These are phyloP conservation scores for Cataglyphis albicans DNA, from an alignment of 2,888 invertebrate species.

Conservation along the genomic window DNA sequence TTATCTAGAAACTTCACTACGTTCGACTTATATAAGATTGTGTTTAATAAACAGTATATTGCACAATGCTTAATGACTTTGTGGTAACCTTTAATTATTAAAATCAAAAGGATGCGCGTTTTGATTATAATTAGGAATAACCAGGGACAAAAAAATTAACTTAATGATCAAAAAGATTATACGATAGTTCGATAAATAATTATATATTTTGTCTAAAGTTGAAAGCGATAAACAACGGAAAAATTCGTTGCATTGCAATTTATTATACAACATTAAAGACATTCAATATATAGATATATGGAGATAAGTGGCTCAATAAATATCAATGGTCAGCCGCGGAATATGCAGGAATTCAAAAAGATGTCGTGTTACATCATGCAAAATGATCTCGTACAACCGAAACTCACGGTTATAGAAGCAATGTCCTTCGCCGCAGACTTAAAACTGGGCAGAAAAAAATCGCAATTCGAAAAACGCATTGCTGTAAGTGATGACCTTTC, in stretches of 20 bases:
- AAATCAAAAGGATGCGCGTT: not conserved
- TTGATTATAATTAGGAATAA: not conserved
- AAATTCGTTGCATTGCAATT: not conserved
- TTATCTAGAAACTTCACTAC: not conserved
- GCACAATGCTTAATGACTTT: not conserved
- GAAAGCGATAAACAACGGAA: not conserved
- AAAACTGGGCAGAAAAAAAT: conserved; percentile 91
- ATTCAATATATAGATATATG: conserved; percentile 87
- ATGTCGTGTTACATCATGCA: conserved; percentile 99
- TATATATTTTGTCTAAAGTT: not conserved
- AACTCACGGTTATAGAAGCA: conserved; percentile 94
- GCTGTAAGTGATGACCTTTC: conserved; percentile 88
- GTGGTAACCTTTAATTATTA: not conserved
- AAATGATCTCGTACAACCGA: conserved; percentile 94
- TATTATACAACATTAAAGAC: not conserved
- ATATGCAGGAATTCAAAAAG: conserved; percentile 93
- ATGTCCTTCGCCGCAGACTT: conserved; percentile 96
- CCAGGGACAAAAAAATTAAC: not conserved
- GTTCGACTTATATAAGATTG: not conserved
- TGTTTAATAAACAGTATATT: not conserved
- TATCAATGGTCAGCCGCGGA: conserved; percentile 92
- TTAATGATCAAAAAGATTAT: not conserved
- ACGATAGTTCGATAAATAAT: not conserved
- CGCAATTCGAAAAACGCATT: conserved; percentile 89
- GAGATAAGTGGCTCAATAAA: conserved; percentile 91